phyloP scores from a whole-genome alignment of 2,113 vertebrate species.

The Cacatua alba region DNA sequence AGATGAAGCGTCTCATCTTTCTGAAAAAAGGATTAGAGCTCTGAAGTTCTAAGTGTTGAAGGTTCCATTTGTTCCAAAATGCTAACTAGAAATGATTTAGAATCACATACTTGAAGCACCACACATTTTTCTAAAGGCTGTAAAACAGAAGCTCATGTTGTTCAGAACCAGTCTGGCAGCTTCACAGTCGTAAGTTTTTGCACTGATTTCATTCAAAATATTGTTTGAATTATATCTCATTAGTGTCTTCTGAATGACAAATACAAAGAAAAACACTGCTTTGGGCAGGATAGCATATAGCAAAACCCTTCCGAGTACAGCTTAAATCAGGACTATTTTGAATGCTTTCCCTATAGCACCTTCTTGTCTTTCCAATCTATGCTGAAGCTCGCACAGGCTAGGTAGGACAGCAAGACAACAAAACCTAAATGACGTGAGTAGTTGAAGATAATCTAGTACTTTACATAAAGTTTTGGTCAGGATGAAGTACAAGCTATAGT shows the following conservation, averaged over 20 bases:
- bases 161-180: conserved; percentile 45
- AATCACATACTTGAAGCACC: background rate
- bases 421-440: background rate
- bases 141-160: conserved; percentile 35
- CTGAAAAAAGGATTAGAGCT: background rate
- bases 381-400: background rate
- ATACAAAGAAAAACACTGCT: background rate
- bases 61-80: background rate
- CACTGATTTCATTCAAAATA: conserved; percentile 42
- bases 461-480: background rate
- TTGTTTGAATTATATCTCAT: background rate
- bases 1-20: background rate
- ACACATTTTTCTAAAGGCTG: background rate
- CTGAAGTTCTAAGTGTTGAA: background rate
- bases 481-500: background rate
- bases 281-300: background rate
- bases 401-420: background rate
- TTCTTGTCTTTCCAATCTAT: background rate
- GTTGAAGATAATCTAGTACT: background rate
- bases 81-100: background rate
- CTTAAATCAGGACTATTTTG: background rate
- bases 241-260: conserved; percentile 23
- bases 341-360: background rate
- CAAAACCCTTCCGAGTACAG: background rate
- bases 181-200: background rate